Base-by-base conservation (phyloP, 2,888 invertebrate species). In the Heliconius ismenius region DNA sequence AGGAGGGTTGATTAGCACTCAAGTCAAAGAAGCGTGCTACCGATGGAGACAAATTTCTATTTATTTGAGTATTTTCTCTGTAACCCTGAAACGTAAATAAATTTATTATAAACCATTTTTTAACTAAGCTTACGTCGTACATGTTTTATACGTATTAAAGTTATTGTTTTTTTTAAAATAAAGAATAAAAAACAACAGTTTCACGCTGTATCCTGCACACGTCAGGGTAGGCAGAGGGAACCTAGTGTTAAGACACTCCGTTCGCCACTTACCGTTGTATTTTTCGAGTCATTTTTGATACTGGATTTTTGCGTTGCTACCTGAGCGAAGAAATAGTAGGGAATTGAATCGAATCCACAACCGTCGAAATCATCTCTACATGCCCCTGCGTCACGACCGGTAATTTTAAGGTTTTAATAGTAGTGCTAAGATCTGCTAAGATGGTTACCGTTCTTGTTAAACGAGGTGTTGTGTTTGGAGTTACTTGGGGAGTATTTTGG, bases 21-120 rank as follows among this genome's bases (percentile, higher is more conserved):
- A 92, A 90, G 80, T 91, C 83, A 78, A 94, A 94, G 83, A 94
- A 94, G 80, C 88, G 87, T 18, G 92, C 93, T 10, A 94, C 94
- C 3, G 93, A 93, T 15, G 94, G 94, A 9, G 94, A 94, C 67
- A 93, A 83, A 80, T 90, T 91, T 80, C 90, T 86, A 24, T 84
- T 83, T 24, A 9, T 24, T 28, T 84, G 84, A 15, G 87, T 82
- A 49, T 84, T 83, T 49, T 85, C 62, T 28, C 86, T 83, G 9
- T 82, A 39, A 63, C 81, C 84, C 91, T 91, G 83, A 62, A 86
- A 85, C 60, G 76, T 73, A 76, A 74, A 60, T 65, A 9, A 67
- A 63, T 63, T 3, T 15, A 63, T 18, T 26, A 62, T 62, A 62
- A 62, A 62, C 6, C 60, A 26, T 60, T 62, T 26, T 4, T 62